Conservation (phyloP, 2,113 vertebrate genomes). For the Tachysurus fulvidraco region DNA sequence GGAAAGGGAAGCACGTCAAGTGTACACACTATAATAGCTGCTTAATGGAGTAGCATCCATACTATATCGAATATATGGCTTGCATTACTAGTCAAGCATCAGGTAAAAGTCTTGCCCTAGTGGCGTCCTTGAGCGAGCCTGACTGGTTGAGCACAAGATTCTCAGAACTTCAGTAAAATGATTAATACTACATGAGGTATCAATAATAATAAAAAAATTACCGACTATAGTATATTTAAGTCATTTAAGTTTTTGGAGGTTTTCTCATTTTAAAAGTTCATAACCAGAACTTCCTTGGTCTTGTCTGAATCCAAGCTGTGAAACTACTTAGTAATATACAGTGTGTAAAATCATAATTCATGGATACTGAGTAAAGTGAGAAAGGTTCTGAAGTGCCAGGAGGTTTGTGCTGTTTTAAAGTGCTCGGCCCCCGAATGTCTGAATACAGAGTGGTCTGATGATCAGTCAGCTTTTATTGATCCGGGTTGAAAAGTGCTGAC, state of each 20-base stretch:
- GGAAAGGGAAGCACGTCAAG: not conserved
- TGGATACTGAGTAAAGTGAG: constrained; percentile 16
- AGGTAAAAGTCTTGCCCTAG: not conserved
- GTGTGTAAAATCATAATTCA: constrained; percentile 8
- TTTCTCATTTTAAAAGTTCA: not conserved
- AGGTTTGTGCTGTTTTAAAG: constrained; percentile 46
- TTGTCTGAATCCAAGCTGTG: not conserved
- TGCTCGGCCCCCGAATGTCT: constrained; percentile 32
- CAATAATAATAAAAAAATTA: not conserved
- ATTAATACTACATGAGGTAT: constrained; percentile 12
- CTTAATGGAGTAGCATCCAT: constrained; percentile 48
- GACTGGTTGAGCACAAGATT: constrained; percentile 28
- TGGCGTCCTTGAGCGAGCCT: not conserved
- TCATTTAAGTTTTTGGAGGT: not conserved
- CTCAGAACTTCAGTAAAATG: too few species aligned
- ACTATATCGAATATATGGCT: constrained; percentile 43
- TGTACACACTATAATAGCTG: constrained; percentile 49
- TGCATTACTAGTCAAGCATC: not conserved
- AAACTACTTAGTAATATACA: not conserved
- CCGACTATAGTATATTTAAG: not conserved
- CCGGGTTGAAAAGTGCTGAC: constrained; percentile 78
- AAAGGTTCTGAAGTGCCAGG: constrained; percentile 41
- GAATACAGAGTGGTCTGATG: constrained; percentile 33
- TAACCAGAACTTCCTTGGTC: not conserved
- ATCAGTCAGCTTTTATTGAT: constrained; percentile 75